Base-by-base conservation (phyloP, 2,113 vertebrate species). In the Coryphaenoides rupestris region DNA sequence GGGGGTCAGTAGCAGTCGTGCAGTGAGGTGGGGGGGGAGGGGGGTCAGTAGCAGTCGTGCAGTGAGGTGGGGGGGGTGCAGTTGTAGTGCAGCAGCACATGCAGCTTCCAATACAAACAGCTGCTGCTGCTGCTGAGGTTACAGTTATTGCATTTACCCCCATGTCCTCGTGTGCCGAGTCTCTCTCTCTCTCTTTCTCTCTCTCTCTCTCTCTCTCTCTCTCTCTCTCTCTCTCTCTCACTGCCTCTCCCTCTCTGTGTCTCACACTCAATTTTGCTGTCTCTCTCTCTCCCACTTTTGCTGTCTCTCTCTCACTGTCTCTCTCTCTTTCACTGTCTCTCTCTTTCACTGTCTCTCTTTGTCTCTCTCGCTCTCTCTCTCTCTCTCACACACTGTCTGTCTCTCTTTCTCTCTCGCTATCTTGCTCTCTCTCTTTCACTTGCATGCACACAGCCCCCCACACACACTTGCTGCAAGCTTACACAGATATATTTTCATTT, bases 81-180 rank as follows among this genome's bases (percentile, higher is more conserved):
- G 55, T 56, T 14, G 13, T 19, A 19, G 22, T 14, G 13, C 9
- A 19, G 22, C 21, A 14, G 22, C 13, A 14, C 24, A 26, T 3
- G 55, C 22, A 56, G 55, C 55, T 56, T 33, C 49, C 67, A 72
- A 47, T 65, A 63, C 55, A 72, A 49, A 6, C 73, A 77, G 74
- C 60, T 57, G 62, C 78, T 46, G 63, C 73, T 75, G 74, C 60
- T 57, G 62, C 78, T 46, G 63, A 69, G 81, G 85, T 83, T 78
- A 85, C 70, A 84, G 74, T 78, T 73, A 71, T 23, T 71, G 69
- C 77, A 74, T 72, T 62, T 67, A 26, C 66, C 74, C 75, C 78
- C 63, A 33, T 82, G 75, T 83, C 78, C 74, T 74, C 69, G 91
- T 93, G 88, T 94, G 94, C 94, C 95, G 94, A 95, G 93, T 93